Evolutionary conservation across 2,888 invertebrate species (phyloP).

Genomic region (Cataglyphis rosenhaueri): DNA sequence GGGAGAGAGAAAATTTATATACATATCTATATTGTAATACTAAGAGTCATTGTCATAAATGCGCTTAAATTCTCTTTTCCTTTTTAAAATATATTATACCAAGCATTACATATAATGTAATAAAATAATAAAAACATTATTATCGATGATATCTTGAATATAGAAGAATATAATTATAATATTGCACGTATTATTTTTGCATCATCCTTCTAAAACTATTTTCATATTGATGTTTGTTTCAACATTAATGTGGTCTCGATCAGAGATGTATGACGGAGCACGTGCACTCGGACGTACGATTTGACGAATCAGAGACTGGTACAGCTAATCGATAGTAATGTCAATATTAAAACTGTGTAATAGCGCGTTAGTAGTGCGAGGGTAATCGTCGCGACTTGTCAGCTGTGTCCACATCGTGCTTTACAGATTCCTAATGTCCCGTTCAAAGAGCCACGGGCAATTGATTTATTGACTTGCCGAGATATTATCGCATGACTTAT

Average conservation of each 20-base stretch:
- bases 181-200: neutral
- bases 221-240: slow-evolving; percentile 1
- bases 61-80: neutral
- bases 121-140: neutral
- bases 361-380: slow-evolving; percentile 68
- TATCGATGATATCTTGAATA: neutral
- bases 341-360: slow-evolving; percentile 72
- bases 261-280: slow-evolving; percentile 18
- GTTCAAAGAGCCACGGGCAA: slow-evolving; percentile 56
- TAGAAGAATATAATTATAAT: neutral
- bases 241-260: slow-evolving; percentile 25
- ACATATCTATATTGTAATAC: neutral
- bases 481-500: slow-evolving; percentile 48
- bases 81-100: neutral
- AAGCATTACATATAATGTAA: neutral
- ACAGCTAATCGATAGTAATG: slow-evolving; percentile 67
- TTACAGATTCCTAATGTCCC: slow-evolving; percentile 56
- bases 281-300: slow-evolving; percentile 48
- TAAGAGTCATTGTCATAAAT: neutral
- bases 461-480: slow-evolving; percentile 64
- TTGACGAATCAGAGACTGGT: slow-evolving; percentile 44
- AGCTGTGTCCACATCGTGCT: slow-evolving; percentile 73
- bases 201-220: neutral
- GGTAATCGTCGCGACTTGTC: slow-evolving; percentile 67
- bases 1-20: neutral